These are phyloP conservation scores for Hemicordylus capensis DNA, from an alignment of 2,113 vertebrate species.

Conservation along the genomic window DNA sequence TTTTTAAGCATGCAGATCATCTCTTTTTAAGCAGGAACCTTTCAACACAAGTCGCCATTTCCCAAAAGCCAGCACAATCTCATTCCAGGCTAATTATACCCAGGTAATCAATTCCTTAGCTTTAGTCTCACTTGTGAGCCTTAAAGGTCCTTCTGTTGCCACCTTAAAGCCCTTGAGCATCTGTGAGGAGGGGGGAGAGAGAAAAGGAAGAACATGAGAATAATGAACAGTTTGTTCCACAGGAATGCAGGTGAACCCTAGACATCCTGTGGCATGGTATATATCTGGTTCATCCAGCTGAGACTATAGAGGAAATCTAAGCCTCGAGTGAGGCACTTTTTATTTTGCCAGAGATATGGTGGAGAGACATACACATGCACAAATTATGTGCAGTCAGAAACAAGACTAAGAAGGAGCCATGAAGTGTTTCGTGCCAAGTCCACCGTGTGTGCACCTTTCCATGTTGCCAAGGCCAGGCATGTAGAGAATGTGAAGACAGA, in stretches of 20 bases:
- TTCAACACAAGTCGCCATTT: neutral
- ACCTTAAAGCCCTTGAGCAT: constrained; percentile 25
- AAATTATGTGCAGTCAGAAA: neutral
- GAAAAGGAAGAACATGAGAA: neutral
- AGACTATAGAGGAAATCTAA: constrained; percentile 9
- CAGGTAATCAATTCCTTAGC: constrained; percentile 9
- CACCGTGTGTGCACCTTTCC: neutral
- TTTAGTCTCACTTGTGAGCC: constrained; percentile 11
- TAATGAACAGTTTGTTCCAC: constrained; percentile 23
- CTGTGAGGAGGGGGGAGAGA: neutral
- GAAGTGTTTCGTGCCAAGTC: accelerated
- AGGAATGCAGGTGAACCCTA: constrained; percentile 23
- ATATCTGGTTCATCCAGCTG: constrained; percentile 24
- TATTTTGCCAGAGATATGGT: neutral
- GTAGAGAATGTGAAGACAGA: neutral
- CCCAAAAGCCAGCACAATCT: neutral
- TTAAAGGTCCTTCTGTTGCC: neutral
- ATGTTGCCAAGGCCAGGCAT: neutral
- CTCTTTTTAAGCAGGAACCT: neutral
- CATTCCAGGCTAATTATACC: constrained; percentile 19
- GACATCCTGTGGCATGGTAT: constrained; percentile 15
- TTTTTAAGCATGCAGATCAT: neutral
- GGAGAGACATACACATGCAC: neutral
- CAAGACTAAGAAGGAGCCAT: neutral
- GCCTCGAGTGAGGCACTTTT: neutral